These are phyloP conservation scores for Baryphthengus martii DNA, from an alignment of 2,113 vertebrate species.

Conservation along the genomic window DNA sequence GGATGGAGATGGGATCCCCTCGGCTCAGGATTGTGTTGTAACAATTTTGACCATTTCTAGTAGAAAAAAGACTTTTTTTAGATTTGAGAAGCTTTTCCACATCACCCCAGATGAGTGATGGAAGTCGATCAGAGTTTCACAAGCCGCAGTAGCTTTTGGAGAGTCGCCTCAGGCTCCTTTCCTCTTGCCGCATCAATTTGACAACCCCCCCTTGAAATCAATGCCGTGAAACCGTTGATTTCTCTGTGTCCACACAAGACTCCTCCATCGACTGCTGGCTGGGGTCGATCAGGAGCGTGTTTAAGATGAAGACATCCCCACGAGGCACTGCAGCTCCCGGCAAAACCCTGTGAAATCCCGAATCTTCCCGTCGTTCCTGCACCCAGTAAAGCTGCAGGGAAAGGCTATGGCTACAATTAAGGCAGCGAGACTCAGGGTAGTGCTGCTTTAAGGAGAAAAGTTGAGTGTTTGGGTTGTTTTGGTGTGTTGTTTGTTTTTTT, in stretches of 20 bases:
- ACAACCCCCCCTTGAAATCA: background rate
- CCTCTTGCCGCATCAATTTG: background rate
- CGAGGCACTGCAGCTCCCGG: background rate
- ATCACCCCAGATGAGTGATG: background rate
- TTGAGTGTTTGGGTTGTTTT: accelerated
- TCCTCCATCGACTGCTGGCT: accelerated
- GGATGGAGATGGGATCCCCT: background rate
- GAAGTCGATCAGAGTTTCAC: background rate
- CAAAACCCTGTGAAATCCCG: background rate
- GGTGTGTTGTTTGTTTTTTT: background rate
- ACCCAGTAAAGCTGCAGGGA: background rate
- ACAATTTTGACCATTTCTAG: background rate
- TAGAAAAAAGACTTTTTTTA: background rate
- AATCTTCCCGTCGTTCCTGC: background rate
- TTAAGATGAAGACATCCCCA: background rate
- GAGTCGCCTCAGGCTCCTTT: background rate
- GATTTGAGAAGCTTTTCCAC: background rate
- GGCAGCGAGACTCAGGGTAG: background rate
- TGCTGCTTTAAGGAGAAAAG: slow-evolving; percentile 1
- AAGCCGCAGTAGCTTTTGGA: background rate
- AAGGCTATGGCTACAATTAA: background rate
- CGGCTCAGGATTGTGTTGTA: background rate
- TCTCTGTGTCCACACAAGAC: background rate
- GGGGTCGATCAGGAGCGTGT: background rate
- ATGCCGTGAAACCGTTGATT: background rate